Evolutionary conservation across 2,888 invertebrate species (phyloP).

Genomic region (Pollenia amentaria): DNA sequence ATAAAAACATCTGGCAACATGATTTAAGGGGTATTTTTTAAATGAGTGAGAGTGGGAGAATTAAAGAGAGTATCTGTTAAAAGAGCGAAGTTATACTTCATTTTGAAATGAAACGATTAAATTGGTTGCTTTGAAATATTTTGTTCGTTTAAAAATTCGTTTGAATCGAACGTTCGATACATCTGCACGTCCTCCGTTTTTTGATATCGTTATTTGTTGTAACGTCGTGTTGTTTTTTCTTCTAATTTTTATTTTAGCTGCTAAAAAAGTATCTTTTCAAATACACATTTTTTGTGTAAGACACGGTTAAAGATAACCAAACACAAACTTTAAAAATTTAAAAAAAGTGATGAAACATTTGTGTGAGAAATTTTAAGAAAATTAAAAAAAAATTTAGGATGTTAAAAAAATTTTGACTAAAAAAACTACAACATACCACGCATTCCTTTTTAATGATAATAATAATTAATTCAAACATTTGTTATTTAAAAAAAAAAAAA

Average conservation of each 20-base stretch:
- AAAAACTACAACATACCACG: constrained; percentile 28
- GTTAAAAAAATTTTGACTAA: constrained; percentile 3
- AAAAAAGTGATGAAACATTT: constrained; percentile 32
- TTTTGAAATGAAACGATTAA: constrained; percentile 51
- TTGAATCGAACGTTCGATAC: constrained; percentile 75
- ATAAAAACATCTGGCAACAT: constrained; percentile 56
- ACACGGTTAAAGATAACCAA: constrained; percentile 42
- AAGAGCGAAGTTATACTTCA: constrained; percentile 30
- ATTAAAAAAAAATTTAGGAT: not conserved
- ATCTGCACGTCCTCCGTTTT: constrained; percentile 68
- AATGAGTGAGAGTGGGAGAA: constrained; percentile 1
- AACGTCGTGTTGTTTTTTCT: constrained; percentile 55
- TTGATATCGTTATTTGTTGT: constrained; percentile 66
- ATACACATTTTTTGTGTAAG: constrained; percentile 45
- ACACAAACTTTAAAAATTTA: constrained; percentile 9
- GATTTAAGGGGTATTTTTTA: constrained; percentile 57
- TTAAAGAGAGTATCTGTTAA: not conserved
- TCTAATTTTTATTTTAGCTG: constrained; percentile 37
- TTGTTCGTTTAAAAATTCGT: constrained; percentile 70
- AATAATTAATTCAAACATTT: not conserved
- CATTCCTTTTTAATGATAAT: constrained; percentile 19
- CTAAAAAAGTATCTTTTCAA: constrained; percentile 5
- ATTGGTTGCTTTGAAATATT: constrained; percentile 63
- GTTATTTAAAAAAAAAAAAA: not conserved
- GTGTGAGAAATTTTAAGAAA: not conserved